These are phyloP conservation scores for Phalera bucephala DNA, from an alignment of 2,888 invertebrate genomes.

Conservation along the genomic window DNA sequence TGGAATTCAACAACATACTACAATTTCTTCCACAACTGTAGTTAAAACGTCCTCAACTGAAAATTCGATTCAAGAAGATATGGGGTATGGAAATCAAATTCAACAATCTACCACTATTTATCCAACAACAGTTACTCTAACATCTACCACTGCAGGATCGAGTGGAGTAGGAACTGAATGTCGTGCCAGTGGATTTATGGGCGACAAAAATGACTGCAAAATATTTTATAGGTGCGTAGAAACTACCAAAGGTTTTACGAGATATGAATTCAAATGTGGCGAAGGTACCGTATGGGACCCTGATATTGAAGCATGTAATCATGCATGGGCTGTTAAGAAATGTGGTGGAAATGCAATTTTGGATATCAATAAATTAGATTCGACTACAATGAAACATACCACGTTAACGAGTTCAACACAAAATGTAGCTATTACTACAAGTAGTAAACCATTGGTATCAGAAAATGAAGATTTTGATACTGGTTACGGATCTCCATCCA, in stretches of 20 bases:
- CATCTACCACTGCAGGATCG: constrained; percentile 7
- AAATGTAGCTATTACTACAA: constrained; percentile 23
- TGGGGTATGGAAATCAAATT: constrained; percentile 12
- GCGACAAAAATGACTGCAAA: constrained; percentile 82
- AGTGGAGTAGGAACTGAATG: constrained; percentile 43
- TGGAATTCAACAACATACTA: constrained; percentile 26
- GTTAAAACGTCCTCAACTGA: constrained; percentile 18
- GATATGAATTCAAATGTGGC: constrained; percentile 86
- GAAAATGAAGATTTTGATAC: constrained; percentile 32
- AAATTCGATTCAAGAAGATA: constrained; percentile 8
- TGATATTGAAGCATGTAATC: constrained; percentile 81
- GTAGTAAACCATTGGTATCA: constrained; percentile 18
- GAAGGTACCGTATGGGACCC: constrained; percentile 86
- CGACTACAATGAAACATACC: constrained; percentile 13
- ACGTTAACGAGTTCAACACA: constrained; percentile 14
- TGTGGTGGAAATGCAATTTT: constrained; percentile 36
- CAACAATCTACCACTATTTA: constrained; percentile 6
- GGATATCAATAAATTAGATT: constrained; percentile 19
- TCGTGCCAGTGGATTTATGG: constrained; percentile 79
- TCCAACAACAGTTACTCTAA: constrained; percentile 9
- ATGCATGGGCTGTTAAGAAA: constrained; percentile 75
- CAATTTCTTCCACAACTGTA: constrained; percentile 16
- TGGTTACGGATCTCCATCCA: constrained; percentile 35
- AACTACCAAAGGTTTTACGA: constrained; percentile 82
- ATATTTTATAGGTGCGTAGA: constrained; percentile 87